Percentiles rank a stretch among this genome's conserved stretches.
phyloP scores from a whole-genome alignment of 1,140 invertebrate species.

The Steinernema feltiae region DNA sequence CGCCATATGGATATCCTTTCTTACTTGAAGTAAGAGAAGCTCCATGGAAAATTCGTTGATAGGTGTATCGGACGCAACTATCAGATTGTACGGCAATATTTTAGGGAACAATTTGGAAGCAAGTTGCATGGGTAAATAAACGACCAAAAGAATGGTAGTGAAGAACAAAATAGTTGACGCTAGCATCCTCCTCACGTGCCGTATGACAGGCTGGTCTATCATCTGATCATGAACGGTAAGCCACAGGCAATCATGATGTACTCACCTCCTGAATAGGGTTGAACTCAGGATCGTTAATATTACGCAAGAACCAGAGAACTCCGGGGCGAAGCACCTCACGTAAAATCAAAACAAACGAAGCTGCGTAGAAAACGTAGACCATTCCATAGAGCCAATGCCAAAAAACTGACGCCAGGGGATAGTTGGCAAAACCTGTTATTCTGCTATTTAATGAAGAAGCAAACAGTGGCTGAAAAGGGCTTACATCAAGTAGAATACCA shows the following conservation, averaged over 20 bases:
- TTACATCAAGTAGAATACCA: neutral
- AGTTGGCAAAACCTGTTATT: conserved; percentile 75
- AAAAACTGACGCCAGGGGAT: conserved; percentile 91
- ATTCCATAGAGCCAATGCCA: conserved; percentile 66
- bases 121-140: conserved; percentile 85
- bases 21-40: conserved; percentile 77
- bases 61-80: conserved; percentile 68
- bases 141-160: conserved; percentile 84
- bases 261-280: conserved; percentile 69
- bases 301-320: conserved; percentile 66
- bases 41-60: conserved; percentile 82
- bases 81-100: conserved; percentile 87
- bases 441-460: conserved; percentile 62
- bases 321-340: conserved; percentile 84
- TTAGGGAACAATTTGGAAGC: conserved; percentile 75
- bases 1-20: conserved; percentile 21
- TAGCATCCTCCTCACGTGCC: conserved; percentile 79
- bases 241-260: neutral
- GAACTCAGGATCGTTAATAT: conserved; percentile 97
- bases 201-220: conserved; percentile 88
- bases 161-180: conserved; percentile 90
- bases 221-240: conserved; percentile 67
- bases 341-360: conserved; percentile 85
- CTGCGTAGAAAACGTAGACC: conserved; percentile 96
- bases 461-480: conserved; percentile 34